Percentiles rank a stretch among this genome's conserved stretches.
These are phyloP conservation scores for Dasypus novemcinctus DNA, from an alignment of 2,113 vertebrate species.

Conservation along the genomic window DNA sequence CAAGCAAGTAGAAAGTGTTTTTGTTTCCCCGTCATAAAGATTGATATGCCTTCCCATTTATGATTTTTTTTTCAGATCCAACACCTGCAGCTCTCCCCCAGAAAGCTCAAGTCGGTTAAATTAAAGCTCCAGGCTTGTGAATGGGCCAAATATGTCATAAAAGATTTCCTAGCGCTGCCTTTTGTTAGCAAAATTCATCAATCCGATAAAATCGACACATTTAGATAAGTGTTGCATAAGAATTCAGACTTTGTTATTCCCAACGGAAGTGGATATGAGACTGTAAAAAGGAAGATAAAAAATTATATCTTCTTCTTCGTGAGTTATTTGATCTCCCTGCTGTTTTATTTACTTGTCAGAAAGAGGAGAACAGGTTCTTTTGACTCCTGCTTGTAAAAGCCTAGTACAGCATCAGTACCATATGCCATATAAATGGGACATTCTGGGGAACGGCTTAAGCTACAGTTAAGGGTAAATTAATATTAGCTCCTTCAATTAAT, in stretches of 20 bases:
- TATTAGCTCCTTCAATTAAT: not conserved
- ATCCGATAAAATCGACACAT: constrained; percentile 78
- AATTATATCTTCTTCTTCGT: constrained; percentile 70
- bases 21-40: constrained; percentile 73
- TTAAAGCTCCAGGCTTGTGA: constrained; percentile 67
- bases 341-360: constrained; percentile 72
- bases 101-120: constrained; percentile 69
- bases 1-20: constrained; percentile 53
- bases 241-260: constrained; percentile 77
- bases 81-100: constrained; percentile 67
- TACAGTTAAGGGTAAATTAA: not conserved
- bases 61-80: constrained; percentile 36
- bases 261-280: constrained; percentile 56
- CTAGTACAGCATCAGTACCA: not conserved
- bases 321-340: constrained; percentile 68
- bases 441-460: not conserved
- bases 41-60: constrained; percentile 58
- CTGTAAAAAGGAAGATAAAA: constrained; percentile 74
- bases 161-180: constrained; percentile 71
- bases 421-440: not conserved
- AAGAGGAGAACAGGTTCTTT: constrained; percentile 48
- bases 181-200: constrained; percentile 78
- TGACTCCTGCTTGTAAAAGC: constrained; percentile 6
- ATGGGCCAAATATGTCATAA: constrained; percentile 66
- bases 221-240: constrained; percentile 75